Evolutionary conservation across 1,140 invertebrate genomes (phyloP), one percentile per base, ranked within the genome.

Genomic region (Pseudomyrmex pallidus): DNA sequence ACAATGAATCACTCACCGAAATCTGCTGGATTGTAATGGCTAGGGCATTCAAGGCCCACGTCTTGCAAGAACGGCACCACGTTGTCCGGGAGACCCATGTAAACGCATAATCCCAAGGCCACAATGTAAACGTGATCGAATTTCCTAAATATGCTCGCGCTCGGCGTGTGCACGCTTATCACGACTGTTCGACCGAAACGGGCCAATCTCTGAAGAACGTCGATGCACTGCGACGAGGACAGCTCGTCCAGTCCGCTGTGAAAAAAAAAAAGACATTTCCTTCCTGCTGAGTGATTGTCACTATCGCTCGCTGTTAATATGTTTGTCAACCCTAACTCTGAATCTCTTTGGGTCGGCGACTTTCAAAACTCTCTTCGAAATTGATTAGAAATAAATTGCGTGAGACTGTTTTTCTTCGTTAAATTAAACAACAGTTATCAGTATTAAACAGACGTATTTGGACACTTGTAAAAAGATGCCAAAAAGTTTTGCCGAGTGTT

Each of bases 111-210:
- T 0, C 97, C 97, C 48, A 95, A 95, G 0, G 97, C 95, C 0
- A 98, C 95, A 1, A 97, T 95, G 85, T 97, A 98, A 0, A 97
- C 95, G 61, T 97, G 96, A 92, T 98, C 96, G 90, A 98, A 97
- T 93, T 96, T 96, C 0, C 96, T 93, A 90, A 98, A 98, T 54
- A 97, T 94, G 63, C 95, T 96, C 0, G 97, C 97, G 83, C 97
- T 98, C 0, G 98, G 98, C 20, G 98, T 98, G 91, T 99, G 98
- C 25, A 99, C 96, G 0, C 98, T 98, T 91, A 98, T 99, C 17
- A 99, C 96, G 0, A 99, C 96, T 0, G 98, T 98, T 52, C 98
- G 95, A 0, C 98, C 98, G 2, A 86, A 13, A 13, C 96, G 97
- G 0, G 98, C 98, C 54, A 99, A 94, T 44, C 95, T 95, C 92